Evolutionary conservation across 1,140 invertebrate species (phyloP), one percentile per base, ranked within the genome.

Genomic region (Bombus haemorrhoidalis): DNA sequence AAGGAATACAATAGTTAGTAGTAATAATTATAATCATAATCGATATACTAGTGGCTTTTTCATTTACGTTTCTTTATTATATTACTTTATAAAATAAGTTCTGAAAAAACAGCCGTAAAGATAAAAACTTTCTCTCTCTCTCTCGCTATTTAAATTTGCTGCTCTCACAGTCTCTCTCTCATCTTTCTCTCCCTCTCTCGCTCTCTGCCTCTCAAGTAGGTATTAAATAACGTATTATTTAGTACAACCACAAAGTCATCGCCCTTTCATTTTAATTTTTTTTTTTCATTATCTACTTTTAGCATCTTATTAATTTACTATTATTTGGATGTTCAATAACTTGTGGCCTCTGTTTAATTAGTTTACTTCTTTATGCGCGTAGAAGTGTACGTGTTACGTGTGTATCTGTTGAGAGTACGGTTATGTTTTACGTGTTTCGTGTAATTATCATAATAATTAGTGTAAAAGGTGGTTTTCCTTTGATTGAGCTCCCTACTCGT

Each of bases 401-500:
- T 92, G 62, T 86, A 72, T 83, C 57, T 85, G 66, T 83, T 88
- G 59, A 86, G 76, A 82, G 72, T 86, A 79, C 80, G 76, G 90
- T 68, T 86, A 57, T 62, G 59, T 62, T 87, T 53, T 85, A 83
- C 10, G 71, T 87, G 86, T 86, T 87, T 43, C 83, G 71, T 87
- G 85, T 85, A 74, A 69, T 81, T 90, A 90, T 1, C 69, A 75
- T 89, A 88, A 85, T 71, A 85, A 75, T 92, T 84, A 87, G 73
- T 87, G 86, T 91, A 89, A 85, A 91, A 92, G 91, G 77, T 83
- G 89, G 83, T 90, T 43, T 39, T 71, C 13, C 88, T 94, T 95
- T 94, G 92, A 93, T 94, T 59, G 47, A 94, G 93, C 94, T 94
- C 92, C 91, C 87, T 91, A 92, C 86, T 83, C 76, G 72, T 82